Evolutionary conservation across 2,888 invertebrate genomes (phyloP).

Genomic region (Agrotis segetum): DNA sequence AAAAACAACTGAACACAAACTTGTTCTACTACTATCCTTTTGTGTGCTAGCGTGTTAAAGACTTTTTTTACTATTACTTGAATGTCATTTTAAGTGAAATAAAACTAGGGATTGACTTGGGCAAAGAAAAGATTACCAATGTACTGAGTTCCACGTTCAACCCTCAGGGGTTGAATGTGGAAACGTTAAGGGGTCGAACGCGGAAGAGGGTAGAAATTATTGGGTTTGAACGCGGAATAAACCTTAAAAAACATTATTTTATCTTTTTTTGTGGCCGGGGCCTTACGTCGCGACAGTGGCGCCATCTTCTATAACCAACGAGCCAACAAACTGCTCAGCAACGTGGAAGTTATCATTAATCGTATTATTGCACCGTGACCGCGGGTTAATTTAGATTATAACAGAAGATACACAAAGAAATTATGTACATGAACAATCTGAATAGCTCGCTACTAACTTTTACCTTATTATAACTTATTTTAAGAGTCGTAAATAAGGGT

Average conservation of each 20-base stretch:
- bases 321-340: conserved; percentile 80
- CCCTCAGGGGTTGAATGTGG: no score
- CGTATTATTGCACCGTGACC: conserved; percentile 85
- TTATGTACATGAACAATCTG: conserved; percentile 60
- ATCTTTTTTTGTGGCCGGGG: background rate
- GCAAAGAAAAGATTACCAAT: no score
- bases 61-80: no score
- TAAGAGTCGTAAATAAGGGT: conserved; percentile 34
- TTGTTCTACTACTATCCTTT: background rate
- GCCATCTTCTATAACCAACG: conserved; percentile 78
- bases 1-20: background rate
- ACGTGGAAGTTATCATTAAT: conserved; percentile 77
- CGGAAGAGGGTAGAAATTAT: no score
- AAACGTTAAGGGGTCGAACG: no score
- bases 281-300: conserved; percentile 65
- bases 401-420: conserved; percentile 70
- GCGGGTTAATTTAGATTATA: conserved; percentile 81
- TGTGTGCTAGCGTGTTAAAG: background rate
- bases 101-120: no score
- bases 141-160: no score
- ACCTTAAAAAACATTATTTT: background rate
- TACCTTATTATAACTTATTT: conserved; percentile 51
- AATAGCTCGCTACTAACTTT: conserved; percentile 39
- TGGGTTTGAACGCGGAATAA: no score
- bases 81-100: no score